Base-by-base conservation (phyloP, 2,888 invertebrate species). In the Lydus trimaculatus region DNA sequence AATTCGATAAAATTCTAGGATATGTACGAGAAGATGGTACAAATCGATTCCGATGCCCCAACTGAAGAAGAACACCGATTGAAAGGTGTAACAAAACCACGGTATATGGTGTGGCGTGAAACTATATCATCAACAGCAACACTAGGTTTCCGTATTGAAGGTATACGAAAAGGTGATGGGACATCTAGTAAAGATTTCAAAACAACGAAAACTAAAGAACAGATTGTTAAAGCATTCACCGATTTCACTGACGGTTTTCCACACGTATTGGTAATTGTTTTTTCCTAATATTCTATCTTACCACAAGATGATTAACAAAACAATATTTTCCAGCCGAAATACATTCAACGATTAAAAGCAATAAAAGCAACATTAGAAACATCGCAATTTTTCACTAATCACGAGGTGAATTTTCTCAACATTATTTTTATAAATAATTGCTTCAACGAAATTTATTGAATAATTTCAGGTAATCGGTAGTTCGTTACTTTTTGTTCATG, bases 1-100 rank as follows among this genome's bases (percentile, higher is more conserved):
- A 48, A 9, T 48, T 48, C 11, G 2, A 11, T 8, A 1, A 20
- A 48, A 48, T 20, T 20, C 48, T 85, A 95, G 91, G 97, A 98
- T 83, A 97, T 98, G 97, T 98, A 97, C 83, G 96, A 97, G 79
- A 98, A 98, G 87, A 98, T 98, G 97, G 92, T 97, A 72, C 96
- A 96, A 84, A 94, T 97, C 61, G 97, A 97, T 84, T 91, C 93
- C 2, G 89, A 88, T 74, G 97, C 97, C 0, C 98, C 98, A 4
- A 93, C 92, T 33, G 92, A 93, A 64, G 97, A 97, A 83, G 98
- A 98, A 84, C 94, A 96, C 79, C 88, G 91, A 74, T 89, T 95
- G 77, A 94, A 95, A 86, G 97, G 95, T 20, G 95, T 98, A 0
- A 97, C 97, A 3, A 98, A 98, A 85, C 96, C 98, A 0, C 89